These are phyloP conservation scores for Rhabdornis inornatus DNA, from an alignment of 2,113 vertebrate genomes.

Conservation along the genomic window DNA sequence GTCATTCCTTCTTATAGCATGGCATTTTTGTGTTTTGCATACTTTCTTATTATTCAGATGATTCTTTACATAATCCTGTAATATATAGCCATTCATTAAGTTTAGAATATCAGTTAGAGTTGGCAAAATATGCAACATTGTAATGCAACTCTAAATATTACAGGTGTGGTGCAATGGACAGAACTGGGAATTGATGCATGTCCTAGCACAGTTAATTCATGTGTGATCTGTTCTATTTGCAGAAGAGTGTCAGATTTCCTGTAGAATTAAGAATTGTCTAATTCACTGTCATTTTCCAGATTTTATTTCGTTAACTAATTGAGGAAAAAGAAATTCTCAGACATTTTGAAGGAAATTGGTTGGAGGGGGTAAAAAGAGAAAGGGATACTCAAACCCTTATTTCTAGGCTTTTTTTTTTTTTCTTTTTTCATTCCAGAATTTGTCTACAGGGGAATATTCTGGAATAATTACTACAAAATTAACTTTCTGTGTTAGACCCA, in stretches of 20 bases:
- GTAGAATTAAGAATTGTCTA: neutral
- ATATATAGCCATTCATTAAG: neutral
- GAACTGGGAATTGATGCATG: neutral
- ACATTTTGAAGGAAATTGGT: neutral
- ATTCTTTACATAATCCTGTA: neutral
- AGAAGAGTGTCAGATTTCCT: neutral
- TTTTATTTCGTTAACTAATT: neutral
- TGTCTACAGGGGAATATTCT: neutral
- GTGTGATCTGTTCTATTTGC: neutral
- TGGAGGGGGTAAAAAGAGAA: neutral
- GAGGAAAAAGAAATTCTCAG: neutral
- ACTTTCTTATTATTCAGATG: neutral
- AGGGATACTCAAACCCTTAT: neutral
- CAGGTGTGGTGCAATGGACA: neutral
- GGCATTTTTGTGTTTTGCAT: neutral
- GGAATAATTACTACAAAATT: neutral
- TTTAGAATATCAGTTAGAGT: neutral
- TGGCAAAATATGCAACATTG: neutral
- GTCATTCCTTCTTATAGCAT: neutral
- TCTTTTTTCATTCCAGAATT: neutral
- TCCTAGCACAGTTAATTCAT: neutral
- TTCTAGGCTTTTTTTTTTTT: neutral
- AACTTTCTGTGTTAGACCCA: neutral
- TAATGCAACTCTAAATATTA: neutral
- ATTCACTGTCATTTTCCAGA: neutral